Percentiles rank a stretch among this genome's conserved stretches.
Conservation (phyloP, 2,797 vertebrate species). For the Eulemur rubriventer region DNA sequence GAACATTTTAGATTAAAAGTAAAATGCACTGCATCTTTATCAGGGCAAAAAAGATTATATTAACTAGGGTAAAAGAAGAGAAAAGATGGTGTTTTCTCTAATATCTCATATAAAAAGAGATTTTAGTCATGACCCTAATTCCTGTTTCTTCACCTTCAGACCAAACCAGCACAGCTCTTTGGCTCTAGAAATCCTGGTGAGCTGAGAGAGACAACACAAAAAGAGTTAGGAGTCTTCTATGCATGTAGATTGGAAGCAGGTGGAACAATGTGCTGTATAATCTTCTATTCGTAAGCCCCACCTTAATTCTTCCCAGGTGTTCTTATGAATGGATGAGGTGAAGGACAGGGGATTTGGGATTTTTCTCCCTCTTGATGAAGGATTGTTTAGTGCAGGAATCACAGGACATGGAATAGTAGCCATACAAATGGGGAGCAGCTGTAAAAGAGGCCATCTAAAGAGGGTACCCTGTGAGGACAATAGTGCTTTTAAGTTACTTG, state of each 20-base stretch:
- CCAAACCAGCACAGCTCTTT: neutral
- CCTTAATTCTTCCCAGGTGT: neutral
- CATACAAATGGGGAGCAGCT: neutral
- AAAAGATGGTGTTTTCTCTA: neutral
- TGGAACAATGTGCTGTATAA: neutral
- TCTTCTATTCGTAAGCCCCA: neutral
- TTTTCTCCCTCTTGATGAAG: neutral
- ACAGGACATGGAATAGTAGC: neutral
- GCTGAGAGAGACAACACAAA: neutral
- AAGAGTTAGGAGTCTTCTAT: neutral
- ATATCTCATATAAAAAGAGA: neutral
- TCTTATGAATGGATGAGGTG: neutral
- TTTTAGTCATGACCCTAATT: neutral
- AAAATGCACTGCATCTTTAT: neutral
- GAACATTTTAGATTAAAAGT: conserved; percentile 27
- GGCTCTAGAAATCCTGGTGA: neutral
- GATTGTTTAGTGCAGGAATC: neutral
- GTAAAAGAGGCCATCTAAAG: neutral
- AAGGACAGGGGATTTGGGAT: no score
- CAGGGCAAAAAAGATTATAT: neutral
- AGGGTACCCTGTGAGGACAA: neutral
- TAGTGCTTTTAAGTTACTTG: neutral
- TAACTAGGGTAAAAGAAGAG: neutral
- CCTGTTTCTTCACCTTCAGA: neutral
- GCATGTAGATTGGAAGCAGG: neutral